Evolutionary conservation across 2,113 vertebrate species (phyloP).

Genomic region (Myotis brandtii): DNA sequence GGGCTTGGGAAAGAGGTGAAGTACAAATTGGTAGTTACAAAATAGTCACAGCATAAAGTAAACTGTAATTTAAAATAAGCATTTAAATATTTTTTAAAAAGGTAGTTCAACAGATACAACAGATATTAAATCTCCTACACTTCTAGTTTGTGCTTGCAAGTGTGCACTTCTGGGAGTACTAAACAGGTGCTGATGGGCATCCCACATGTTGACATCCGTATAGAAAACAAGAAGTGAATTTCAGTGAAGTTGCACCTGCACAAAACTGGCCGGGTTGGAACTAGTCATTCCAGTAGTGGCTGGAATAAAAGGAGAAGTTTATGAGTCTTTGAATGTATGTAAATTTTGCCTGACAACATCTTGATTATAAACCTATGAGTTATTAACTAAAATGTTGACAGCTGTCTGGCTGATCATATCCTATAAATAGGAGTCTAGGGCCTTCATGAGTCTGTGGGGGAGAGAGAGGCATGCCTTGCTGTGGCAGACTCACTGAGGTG

Average conservation of each 20-base stretch:
- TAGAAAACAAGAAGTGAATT: not conserved
- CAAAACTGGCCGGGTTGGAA: not conserved
- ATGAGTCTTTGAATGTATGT: not conserved
- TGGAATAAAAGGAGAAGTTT: not conserved
- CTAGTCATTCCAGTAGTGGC: not conserved
- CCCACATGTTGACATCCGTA: not conserved
- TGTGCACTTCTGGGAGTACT: not conserved
- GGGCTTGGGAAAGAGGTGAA: no score
- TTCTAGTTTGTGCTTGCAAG: not conserved
- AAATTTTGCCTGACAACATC: not conserved
- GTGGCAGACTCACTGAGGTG: not conserved
- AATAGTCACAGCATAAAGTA: not conserved
- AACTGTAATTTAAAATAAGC: not conserved
- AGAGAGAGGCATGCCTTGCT: not conserved
- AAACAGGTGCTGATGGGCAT: not conserved
- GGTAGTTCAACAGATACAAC: not conserved
- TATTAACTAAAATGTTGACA: not conserved
- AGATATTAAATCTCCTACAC: not conserved
- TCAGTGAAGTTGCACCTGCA: not conserved
- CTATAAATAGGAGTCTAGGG: not conserved
- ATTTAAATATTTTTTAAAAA: not conserved
- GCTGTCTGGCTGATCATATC: not conserved
- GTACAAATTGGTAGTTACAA: no score
- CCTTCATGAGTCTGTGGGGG: not conserved
- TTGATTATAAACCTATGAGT: not conserved